Evolutionary conservation across 1,140 invertebrate species (phyloP).

Genomic region (Drosophila teissieri): DNA sequence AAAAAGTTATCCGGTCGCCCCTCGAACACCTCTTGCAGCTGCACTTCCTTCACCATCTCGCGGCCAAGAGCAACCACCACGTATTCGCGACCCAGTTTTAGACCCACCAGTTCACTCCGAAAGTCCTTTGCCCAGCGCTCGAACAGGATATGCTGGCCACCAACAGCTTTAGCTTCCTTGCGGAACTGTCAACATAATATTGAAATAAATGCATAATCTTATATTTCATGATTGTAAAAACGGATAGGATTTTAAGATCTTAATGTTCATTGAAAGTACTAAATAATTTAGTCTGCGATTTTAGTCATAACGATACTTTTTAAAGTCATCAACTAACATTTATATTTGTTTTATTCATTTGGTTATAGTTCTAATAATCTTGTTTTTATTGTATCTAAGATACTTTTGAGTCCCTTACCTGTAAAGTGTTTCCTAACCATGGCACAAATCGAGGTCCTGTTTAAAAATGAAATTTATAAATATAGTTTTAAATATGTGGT

Average conservation of each 20-base stretch:
- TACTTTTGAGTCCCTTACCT: slow-evolving; percentile 4
- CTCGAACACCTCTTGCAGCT: slow-evolving; percentile 88
- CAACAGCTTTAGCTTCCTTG: slow-evolving; percentile 85
- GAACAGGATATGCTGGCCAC: slow-evolving; percentile 88
- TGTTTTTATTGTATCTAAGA: too few relatives aligned
- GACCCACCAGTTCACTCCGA: slow-evolving; percentile 87
- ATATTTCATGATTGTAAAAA: too few relatives aligned
- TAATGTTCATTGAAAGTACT: too few relatives aligned
- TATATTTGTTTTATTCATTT: too few relatives aligned
- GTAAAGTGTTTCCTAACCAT: slow-evolving; percentile 87
- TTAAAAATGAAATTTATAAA: background rate
- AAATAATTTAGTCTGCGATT: too few relatives aligned
- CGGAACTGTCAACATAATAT: slow-evolving; percentile 82
- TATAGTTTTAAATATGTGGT: background rate
- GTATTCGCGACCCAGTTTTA: slow-evolving; percentile 88
- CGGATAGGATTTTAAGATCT: too few relatives aligned
- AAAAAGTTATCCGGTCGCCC: slow-evolving; percentile 91
- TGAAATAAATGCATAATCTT: too few relatives aligned
- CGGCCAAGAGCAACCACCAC: slow-evolving; percentile 88
- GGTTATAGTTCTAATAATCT: too few relatives aligned
- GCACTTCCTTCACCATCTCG: slow-evolving; percentile 86
- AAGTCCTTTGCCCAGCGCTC: slow-evolving; percentile 87
- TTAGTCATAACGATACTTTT: too few relatives aligned
- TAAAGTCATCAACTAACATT: too few relatives aligned
- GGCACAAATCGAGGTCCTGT: slow-evolving; percentile 90